A percentile compares a stretch with the other conserved stretches of the same genome.
Conservation (phyloP, 2,888 invertebrate species). For the Physocephala rufipes region DNA sequence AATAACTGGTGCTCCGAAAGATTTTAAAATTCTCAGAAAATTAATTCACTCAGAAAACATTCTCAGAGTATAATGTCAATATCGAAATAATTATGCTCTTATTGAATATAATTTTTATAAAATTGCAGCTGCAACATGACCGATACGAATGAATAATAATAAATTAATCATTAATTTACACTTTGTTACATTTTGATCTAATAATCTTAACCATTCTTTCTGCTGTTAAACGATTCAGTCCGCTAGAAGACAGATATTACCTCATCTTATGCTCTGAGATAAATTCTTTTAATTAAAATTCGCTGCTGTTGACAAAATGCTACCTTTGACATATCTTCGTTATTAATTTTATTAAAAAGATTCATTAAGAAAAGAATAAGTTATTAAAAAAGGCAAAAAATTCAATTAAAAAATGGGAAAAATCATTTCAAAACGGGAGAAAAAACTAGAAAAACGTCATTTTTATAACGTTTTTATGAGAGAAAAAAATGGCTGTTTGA, state of each 20-base stretch:
- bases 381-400: no score
- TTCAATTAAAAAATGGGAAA: no score
- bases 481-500: slow-evolving; percentile 10
- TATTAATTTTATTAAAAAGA: slow-evolving; percentile 33
- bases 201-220: neutral
- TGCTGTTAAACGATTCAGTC: neutral
- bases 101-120: slow-evolving; percentile 25
- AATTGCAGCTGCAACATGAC: slow-evolving; percentile 23
- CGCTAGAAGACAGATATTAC: slow-evolving; percentile 35
- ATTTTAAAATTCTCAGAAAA: no score
- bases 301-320: slow-evolving; percentile 10
- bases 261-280: slow-evolving; percentile 15
- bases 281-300: slow-evolving; percentile 31
- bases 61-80: no score
- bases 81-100: slow-evolving; percentile 26
- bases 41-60: no score
- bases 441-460: slow-evolving; percentile 21
- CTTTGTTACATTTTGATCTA: neutral
- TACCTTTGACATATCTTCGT: slow-evolving; percentile 32
- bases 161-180: slow-evolving; percentile 29
- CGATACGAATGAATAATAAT: slow-evolving; percentile 28
- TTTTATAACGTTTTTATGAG: slow-evolving; percentile 19
- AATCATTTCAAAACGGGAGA: slow-evolving; percentile 23
- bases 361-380: no score
- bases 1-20: no score